Evolutionary conservation across 2,888 invertebrate genomes (phyloP), one percentile per base, ranked within the genome.

Genomic region (Trachelus iudaicus): DNA sequence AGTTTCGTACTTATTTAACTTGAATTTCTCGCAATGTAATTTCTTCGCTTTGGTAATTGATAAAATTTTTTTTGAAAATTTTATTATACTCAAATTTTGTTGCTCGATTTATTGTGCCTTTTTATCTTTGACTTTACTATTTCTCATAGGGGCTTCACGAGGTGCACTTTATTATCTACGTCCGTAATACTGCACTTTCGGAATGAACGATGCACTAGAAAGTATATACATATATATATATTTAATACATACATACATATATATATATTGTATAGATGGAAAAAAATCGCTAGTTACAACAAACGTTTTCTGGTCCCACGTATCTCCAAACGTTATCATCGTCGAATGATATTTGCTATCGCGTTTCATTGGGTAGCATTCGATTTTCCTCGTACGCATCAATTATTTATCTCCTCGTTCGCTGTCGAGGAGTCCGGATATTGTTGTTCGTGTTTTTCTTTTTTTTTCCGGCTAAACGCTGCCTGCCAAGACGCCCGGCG

Each of bases 291-390:
- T 83, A 82, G 79, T 85, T 80, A 82, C 81, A 79, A 80, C 80
- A 83, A 82, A 83, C 80, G 79, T 82, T 86, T 84, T 82, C 85
- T 88, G 88, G 88, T 88, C 87, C 88, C 87, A 85, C 85, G 23
- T 56, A 85, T 87, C 85, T 85, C 83, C 33, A 83, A 86, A 78
- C 83, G 84, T 82, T 83, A 85, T 85, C 79, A 73, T 68, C 40
- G 33, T 71, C 71, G n/a, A 34, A 31, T 23, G 56, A 56, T 56
- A 15, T 9, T 56, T 9, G 0, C 23, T 23, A 23, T 23, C 56
- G 23, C 56, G 56, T 40, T 15, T 40, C 15, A 1, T 15, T 15
- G 4, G 40, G 4, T 40, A 23, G 15, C 4, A 40, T 40, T 23
- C 3, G 15, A 40, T 40, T 40, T 40, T 23, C 23, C 40, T 23